Base-by-base conservation (phyloP, 2,797 vertebrate species). In the Diplodus sargus region DNA sequence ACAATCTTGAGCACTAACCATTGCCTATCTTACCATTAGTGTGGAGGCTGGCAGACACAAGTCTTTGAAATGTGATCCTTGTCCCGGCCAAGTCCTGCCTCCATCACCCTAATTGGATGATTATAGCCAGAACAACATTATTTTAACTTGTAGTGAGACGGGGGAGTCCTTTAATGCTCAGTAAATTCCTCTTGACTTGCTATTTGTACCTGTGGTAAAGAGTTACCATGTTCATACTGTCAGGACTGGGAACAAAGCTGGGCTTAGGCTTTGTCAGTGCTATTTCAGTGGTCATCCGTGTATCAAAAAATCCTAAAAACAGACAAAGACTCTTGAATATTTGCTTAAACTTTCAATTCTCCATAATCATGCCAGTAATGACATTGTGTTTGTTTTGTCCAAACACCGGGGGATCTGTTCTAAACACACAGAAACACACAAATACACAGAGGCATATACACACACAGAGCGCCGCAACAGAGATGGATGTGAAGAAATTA, bases 91-190 rank as follows among this genome's bases (percentile, higher is more conserved):
- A 93, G 94, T 92, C 92, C 93, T 92, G 92, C 95, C 94, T 89
- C 90, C 60, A 91, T 92, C 82, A 78, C 84, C 89, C 92, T 90
- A 95, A 95, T 92, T 92, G 93, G 93, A 94, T 96, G 95, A 96
- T 96, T 96, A 94, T 93, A 95, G 94, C 95, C 95, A 96, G 95
- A 96, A 93, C 95, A 95, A 94, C 94, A 94, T 96, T 96, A 95
- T 96, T 96, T 94, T 95, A 95, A 90, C 94, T 93, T 83, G 62
- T 74, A 90, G 85, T 73, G 52, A 85, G 85, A 79, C 61, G 49
- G 79, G 57, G 83, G 83, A 92, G 91, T 85, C 85, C 90, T 93
- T 91, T 92, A 91, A 90, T 92, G 90, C 61, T 70, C 84, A 91
- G 93, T 95, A 94, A 94, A 93, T 93, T 93, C 83, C 87, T 78